Evolutionary conservation across 2,888 invertebrate species (phyloP), one percentile per base, ranked within the genome.

Genomic region (Pristionchus arcanus): DNA sequence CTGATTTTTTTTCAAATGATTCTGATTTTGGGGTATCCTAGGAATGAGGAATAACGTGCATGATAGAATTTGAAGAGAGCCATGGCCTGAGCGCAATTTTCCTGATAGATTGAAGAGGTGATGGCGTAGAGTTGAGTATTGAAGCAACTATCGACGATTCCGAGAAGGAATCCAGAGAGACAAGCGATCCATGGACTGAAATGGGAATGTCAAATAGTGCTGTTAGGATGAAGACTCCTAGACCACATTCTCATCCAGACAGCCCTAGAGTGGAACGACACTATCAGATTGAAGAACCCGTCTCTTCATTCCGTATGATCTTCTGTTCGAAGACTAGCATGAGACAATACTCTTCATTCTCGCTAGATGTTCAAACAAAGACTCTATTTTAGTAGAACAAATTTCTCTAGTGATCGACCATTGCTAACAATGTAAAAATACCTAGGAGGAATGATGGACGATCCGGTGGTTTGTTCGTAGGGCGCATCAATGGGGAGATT

Each of bases 121-220:
- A 89, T 89, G 55, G 89, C 77, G 63, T 89, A 89, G 25, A 89
- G 31, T 81, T 89, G 89, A 31, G 89, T 89, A 49, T 77, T 59
- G 89, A 89, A 89, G 16, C 63, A n/a, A 21, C 68, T 31, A 77
- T 89, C 89, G 42, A 89, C 89, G 13, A 89, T 1, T 1, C 89
- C 89, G 42, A 89, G 81, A 19, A 89, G 42, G 34, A 89, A 63
- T 25, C 89, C 89, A 2, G 81, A 34, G 19, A 89, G 25, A 25
- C 19, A 25, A 0, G 89, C 81, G 37, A 89, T n/a, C 49, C 28
- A 49, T 9, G 87, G 71, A 87, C 87, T 87, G 87, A 3, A 87
- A 59, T 25, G 4, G 15, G 19, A 21, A 2, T 5, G 77, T 59
- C n/a, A 16, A 49, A 49, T 7, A 49, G 4, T 9, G 11, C 5